Conservation (phyloP, 2,113 vertebrate genomes). For the Fukomys damarensis region DNA sequence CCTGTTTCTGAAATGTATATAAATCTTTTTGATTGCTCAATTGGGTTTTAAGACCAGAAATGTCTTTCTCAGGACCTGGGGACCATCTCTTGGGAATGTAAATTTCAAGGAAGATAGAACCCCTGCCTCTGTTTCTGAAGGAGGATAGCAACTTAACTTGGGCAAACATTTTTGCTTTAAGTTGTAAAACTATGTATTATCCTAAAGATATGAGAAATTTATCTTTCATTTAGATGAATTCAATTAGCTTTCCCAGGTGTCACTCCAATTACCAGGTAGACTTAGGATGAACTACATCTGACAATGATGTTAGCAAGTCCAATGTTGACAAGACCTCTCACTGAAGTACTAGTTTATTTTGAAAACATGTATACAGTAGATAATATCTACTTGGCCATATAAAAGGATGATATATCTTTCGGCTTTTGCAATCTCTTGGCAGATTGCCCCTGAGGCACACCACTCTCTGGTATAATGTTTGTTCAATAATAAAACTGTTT, state of each 20-base stretch:
- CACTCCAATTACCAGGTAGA: neutral
- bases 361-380: neutral
- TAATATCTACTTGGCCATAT: neutral
- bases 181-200: neutral
- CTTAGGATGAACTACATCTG: neutral
- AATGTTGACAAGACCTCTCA: neutral
- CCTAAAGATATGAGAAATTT: neutral
- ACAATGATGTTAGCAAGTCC: neutral
- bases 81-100: neutral
- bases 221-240: slow-evolving; percentile 14
- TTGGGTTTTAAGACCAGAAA: slow-evolving; percentile 12
- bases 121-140: neutral
- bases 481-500: neutral
- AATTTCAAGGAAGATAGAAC: neutral
- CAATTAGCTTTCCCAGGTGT: neutral
- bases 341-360: neutral
- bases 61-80: neutral
- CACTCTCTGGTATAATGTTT: neutral
- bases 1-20: neutral
- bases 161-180: neutral
- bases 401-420: neutral
- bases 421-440: neutral
- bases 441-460: neutral
- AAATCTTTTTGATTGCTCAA: slow-evolving; percentile 15
- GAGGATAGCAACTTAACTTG: neutral